A percentile compares a stretch with the other conserved stretches of the same genome.
These are phyloP conservation scores for Pantherophis vulpinus DNA, from an alignment of 2,797 vertebrate species.

Conservation along the genomic window DNA sequence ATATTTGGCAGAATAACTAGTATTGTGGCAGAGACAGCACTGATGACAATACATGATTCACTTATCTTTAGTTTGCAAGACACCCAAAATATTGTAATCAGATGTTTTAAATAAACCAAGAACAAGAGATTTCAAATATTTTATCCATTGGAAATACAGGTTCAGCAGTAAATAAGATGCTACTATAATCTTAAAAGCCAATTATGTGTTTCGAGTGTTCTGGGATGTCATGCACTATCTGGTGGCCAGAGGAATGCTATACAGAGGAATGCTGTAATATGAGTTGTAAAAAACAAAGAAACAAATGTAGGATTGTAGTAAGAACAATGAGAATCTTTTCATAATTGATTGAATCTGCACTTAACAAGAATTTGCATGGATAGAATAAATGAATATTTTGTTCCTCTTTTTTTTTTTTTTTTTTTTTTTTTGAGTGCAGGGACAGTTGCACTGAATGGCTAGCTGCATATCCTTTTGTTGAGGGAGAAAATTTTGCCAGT, in stretches of 20 bases:
- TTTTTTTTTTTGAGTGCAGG: not conserved
- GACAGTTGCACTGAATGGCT: not conserved
- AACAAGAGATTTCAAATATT: constrained; percentile 3
- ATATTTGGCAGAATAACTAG: constrained; percentile 46
- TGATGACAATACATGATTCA: constrained; percentile 33
- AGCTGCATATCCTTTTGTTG: not conserved
- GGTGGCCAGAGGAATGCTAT: not conserved
- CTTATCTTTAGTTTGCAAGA: constrained; percentile 26
- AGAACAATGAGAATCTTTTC: not conserved
- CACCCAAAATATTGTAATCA: constrained; percentile 41
- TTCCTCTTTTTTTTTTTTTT: not conserved
- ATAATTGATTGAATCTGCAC: not conserved
- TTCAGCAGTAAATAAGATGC: not conserved
- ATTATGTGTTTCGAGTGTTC: not conserved
- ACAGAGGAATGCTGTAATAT: not conserved
- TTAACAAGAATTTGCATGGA: not conserved
- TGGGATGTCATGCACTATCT: not conserved
- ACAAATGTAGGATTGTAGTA: not conserved
- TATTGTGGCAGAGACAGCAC: constrained; percentile 43
- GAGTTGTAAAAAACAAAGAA: not conserved
- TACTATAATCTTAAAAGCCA: not conserved
- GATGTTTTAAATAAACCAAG: constrained; percentile 28
- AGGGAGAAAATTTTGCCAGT: not conserved
- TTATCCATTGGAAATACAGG: not conserved
- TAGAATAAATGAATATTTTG: not conserved